A percentile compares a stretch with the other conserved stretches of the same genome.
Conservation (phyloP, 2,113 vertebrate species). For the Xyliphius kryptos region DNA sequence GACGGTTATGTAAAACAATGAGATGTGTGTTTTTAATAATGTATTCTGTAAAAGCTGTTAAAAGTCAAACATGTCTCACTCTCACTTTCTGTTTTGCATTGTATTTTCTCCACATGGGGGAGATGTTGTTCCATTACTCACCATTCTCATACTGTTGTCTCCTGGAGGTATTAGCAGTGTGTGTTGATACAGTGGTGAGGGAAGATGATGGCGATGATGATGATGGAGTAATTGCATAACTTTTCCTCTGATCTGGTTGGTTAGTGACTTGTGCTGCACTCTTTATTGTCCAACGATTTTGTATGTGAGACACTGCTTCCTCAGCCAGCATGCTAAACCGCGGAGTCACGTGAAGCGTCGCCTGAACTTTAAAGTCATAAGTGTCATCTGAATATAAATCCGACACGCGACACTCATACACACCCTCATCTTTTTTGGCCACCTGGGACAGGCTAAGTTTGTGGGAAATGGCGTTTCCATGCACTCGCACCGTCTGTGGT, state of each 20-base stretch:
- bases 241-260: conserved; percentile 58
- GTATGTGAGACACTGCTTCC: conserved; percentile 87
- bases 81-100: too few species aligned
- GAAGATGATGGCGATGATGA: conserved; percentile 38
- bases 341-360: conserved; percentile 70
- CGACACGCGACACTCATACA: conserved; percentile 88
- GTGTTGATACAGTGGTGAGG: conserved; percentile 33
- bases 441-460: conserved; percentile 82
- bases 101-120: conserved; percentile 5
- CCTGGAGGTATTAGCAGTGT: conserved; percentile 4
- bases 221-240: conserved; percentile 50
- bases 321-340: conserved; percentile 81
- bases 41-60: too few species aligned
- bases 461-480: conserved; percentile 91
- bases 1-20: too few species aligned
- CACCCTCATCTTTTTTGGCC: conserved; percentile 79
- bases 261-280: conserved; percentile 60
- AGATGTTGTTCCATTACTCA: conserved; percentile 7
- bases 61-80: too few species aligned
- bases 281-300: conserved; percentile 74
- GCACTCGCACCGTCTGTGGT: conserved; percentile 82
- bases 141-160: conserved; percentile 7
- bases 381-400: conserved; percentile 84
- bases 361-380: conserved; percentile 81
- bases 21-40: too few species aligned